Evolutionary conservation across 2,888 invertebrate species (phyloP).

Genomic region (Drosophila dives): DNA sequence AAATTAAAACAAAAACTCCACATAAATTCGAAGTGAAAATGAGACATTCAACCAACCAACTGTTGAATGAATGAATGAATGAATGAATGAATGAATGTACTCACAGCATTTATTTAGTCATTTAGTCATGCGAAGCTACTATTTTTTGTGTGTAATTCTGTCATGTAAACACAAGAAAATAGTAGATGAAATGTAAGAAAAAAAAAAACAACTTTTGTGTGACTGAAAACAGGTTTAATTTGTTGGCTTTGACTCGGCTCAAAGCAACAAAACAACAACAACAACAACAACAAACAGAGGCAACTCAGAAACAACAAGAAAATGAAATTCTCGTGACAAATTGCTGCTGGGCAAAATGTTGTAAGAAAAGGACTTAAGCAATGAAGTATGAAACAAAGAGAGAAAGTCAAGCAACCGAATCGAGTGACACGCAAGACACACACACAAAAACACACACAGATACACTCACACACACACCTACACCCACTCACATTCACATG

Average conservation of each 20-base stretch:
- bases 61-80: background rate
- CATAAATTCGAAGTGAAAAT: background rate
- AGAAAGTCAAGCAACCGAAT: slow-evolving; percentile 15
- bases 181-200: slow-evolving; percentile 2
- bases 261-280: slow-evolving; percentile 47
- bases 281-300: slow-evolving; percentile 23
- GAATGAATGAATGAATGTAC: background rate
- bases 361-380: slow-evolving; percentile 50
- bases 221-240: slow-evolving; percentile 51
- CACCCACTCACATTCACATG: slow-evolving; percentile 10
- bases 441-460: slow-evolving; percentile 9
- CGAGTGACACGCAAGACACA: slow-evolving; percentile 39
- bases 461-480: background rate
- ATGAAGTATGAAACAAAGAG: slow-evolving; percentile 19
- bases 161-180: slow-evolving; percentile 51
- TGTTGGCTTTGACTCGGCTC: slow-evolving; percentile 36
- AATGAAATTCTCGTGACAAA: slow-evolving; percentile 72
- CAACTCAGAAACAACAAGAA: slow-evolving; percentile 28
- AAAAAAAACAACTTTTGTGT: slow-evolving; percentile 34
- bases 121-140: background rate
- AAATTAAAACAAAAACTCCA: background rate
- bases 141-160: slow-evolving; percentile 11
- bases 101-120: background rate
- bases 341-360: slow-evolving; percentile 69
- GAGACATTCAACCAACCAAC: background rate